phyloP scores from a whole-genome alignment of 2,797 vertebrate genomes.

The Salmo trutta region DNA sequence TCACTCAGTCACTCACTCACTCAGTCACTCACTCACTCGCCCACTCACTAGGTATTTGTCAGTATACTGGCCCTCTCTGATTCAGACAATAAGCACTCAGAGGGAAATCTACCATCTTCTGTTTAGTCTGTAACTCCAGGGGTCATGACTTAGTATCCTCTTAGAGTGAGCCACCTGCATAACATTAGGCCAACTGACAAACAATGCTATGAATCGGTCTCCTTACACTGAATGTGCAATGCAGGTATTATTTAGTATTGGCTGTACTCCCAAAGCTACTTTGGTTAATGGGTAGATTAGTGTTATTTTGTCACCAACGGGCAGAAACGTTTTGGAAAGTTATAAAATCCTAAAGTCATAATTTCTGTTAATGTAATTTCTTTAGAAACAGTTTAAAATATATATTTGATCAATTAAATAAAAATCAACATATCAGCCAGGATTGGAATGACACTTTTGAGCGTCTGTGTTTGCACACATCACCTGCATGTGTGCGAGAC shows the following conservation, averaged over 20 bases:
- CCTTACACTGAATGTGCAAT: not conserved
- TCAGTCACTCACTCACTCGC: not conserved
- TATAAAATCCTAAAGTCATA: too few species aligned
- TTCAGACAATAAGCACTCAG: conserved; percentile 13
- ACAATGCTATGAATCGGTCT: conserved; percentile 1
- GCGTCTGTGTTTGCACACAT: too few species aligned
- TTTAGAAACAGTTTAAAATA: too few species aligned
- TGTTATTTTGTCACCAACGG: not conserved
- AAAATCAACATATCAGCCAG: too few species aligned
- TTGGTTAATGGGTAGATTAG: not conserved
- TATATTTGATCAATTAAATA: too few species aligned
- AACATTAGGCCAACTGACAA: not conserved
- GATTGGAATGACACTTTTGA: too few species aligned
- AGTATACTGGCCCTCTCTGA: not conserved
- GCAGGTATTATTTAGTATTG: not conserved
- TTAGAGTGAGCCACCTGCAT: not conserved
- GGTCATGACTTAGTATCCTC: not conserved
- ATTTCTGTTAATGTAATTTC: too few species aligned
- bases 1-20: not conserved
- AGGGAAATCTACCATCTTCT: not conserved
- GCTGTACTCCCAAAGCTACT: not conserved
- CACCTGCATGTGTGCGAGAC: too few species aligned
- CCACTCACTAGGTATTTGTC: not conserved
- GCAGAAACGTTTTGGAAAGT: not conserved
- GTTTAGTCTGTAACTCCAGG: conserved; percentile 18